phyloP scores from a whole-genome alignment of 2,888 invertebrate genomes.

The Calameuta filiformis region DNA sequence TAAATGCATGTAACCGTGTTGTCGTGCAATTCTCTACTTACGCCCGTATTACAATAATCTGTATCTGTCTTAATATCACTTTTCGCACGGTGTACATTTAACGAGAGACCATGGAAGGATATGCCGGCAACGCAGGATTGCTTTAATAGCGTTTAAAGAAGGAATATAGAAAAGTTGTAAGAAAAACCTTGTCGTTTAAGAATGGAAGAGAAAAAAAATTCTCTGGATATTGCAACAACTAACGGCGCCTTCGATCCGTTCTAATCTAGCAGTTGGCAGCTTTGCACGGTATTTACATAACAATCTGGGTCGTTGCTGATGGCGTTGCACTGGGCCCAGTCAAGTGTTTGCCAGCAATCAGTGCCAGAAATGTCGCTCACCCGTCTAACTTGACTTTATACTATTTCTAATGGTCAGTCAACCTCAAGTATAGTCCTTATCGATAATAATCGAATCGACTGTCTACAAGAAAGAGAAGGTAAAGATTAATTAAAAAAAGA shows the following conservation, averaged over 20 bases:
- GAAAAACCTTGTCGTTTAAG: not conserved
- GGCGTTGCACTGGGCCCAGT: not conserved
- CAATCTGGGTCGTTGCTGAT: conserved; percentile 50
- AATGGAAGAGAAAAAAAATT: not conserved
- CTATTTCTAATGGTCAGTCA: no score
- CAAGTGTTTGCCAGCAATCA: conserved; percentile 22
- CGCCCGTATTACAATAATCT: not conserved
- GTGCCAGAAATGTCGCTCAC: conserved; percentile 17
- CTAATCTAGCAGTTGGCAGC: conserved; percentile 40
- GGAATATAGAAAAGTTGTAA: not conserved
- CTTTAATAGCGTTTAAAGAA: not conserved
- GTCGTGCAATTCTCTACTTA: not conserved
- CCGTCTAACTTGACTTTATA: not conserved
- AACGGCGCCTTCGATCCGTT: conserved; percentile 11
- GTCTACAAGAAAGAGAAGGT: no score
- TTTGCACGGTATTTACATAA: conserved; percentile 47
- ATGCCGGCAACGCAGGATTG: not conserved
- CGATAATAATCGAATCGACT: no score
- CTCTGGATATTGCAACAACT: no score
- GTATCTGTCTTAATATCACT: not conserved
- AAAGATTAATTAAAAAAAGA: not conserved
- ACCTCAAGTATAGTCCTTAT: no score
- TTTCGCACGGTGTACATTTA: not conserved
- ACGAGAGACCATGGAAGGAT: not conserved
- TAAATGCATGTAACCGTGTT: conserved; percentile 37